A percentile compares a stretch with the other conserved stretches of the same genome.
phyloP scores from a whole-genome alignment of 2,797 vertebrate species.

The Pipistrellus kuhlii region DNA sequence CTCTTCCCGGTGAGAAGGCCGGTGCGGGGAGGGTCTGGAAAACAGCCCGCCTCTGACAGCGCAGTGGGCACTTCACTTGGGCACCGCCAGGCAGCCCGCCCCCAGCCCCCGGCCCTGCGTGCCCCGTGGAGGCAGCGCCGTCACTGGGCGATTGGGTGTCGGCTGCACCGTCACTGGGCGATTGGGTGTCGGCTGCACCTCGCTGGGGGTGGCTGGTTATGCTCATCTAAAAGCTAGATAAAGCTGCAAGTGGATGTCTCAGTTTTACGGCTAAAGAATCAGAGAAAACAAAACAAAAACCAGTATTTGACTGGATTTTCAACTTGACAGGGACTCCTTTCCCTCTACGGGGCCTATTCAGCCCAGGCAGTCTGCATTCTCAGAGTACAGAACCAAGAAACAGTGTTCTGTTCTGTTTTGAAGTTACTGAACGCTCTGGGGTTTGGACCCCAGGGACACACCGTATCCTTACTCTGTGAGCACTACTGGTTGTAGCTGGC shows the following conservation, averaged over 20 bases:
- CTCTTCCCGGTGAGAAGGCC: background rate
- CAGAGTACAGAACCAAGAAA: background rate
- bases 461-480: background rate
- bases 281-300: background rate
- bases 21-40: background rate
- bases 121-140: too few relatives aligned
- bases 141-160: background rate
- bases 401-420: background rate
- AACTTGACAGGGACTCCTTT: background rate
- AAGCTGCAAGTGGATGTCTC: background rate
- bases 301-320: background rate
- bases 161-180: background rate
- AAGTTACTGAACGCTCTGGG: slow-evolving; percentile 3
- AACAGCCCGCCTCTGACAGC: background rate
- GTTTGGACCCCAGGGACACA: background rate
- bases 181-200: too few relatives aligned
- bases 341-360: background rate
- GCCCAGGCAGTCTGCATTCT: background rate
- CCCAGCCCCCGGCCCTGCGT: background rate
- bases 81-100: fast-evolving
- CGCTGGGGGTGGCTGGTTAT: too few relatives aligned
- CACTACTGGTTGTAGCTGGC: background rate
- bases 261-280: slow-evolving; percentile 7
- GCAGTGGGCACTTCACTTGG: background rate
- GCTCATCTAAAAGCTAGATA: background rate